phyloP scores from a whole-genome alignment of 1,140 invertebrate species.

The Drosophila neocordata region DNA sequence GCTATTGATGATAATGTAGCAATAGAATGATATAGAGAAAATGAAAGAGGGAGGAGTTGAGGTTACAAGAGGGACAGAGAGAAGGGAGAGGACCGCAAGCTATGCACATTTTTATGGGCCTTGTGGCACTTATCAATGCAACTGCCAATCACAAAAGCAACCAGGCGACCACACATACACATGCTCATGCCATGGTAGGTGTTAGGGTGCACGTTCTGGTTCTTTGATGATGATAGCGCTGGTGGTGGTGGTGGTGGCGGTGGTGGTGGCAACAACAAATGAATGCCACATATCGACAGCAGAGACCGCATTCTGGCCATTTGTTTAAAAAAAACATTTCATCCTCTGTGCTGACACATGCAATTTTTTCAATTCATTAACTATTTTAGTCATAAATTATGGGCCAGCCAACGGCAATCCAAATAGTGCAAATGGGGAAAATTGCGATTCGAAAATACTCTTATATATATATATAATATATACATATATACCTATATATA shows the following conservation, averaged over 20 bases:
- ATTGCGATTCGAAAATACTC: background rate
- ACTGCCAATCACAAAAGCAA: conserved; percentile 51
- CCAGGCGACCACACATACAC: conserved; percentile 13
- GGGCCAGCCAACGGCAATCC: conserved; percentile 14
- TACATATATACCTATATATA: background rate
- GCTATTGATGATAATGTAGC: conserved; percentile 4
- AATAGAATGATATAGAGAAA: background rate
- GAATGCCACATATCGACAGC: conserved; percentile 16
- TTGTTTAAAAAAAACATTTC: conserved; percentile 54
- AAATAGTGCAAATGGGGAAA: conserved; percentile 3
- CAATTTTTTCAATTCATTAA: conserved; percentile 67
- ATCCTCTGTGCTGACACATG: conserved; percentile 55
- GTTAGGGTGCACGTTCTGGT: background rate
- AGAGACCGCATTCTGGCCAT: conserved; percentile 42
- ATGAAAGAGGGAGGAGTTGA: no score
- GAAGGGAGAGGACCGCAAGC: conserved; percentile 12
- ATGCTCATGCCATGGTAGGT: background rate
- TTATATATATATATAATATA: background rate
- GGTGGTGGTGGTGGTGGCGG: background rate
- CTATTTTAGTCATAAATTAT: conserved; percentile 65
- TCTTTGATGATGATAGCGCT: background rate
- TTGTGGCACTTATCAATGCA: conserved; percentile 52
- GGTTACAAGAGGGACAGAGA: background rate
- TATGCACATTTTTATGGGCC: conserved; percentile 41
- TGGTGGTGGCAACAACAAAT: background rate